Evolutionary conservation across 2,113 vertebrate species (phyloP).

Genomic region (Strix aluco): DNA sequence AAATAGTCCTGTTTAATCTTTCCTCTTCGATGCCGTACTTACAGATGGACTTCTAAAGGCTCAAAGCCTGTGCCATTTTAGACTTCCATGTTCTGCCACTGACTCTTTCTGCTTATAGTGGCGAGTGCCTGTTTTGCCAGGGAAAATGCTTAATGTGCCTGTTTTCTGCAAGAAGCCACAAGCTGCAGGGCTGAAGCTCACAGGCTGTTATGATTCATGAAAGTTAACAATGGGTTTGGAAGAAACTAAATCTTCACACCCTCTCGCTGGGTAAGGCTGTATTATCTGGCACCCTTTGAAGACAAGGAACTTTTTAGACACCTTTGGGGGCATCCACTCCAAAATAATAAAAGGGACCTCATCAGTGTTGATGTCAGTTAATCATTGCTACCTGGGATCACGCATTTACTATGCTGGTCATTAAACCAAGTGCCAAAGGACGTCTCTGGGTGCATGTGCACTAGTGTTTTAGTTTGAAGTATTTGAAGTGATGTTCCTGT

Average conservation of each 20-base stretch:
- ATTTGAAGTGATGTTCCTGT: neutral
- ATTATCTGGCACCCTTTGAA: neutral
- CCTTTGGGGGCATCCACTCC: neutral
- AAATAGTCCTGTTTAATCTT: neutral
- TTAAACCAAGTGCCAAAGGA: neutral
- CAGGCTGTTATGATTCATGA: neutral
- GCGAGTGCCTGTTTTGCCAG: neutral
- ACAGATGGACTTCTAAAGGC: neutral
- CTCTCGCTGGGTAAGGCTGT: neutral
- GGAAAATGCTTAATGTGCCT: neutral
- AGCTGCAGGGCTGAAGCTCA: neutral
- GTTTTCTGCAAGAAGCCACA: neutral
- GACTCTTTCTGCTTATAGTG: neutral
- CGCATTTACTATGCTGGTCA: rapidly evolving
- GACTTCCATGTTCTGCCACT: neutral
- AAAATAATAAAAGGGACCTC: neutral
- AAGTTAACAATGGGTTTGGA: neutral
- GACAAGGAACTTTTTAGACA: neutral
- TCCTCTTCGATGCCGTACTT: neutral
- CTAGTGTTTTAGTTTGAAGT: neutral
- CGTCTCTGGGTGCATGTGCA: neutral
- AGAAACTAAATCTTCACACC: neutral
- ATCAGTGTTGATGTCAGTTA: neutral
- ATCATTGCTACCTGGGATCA: neutral
- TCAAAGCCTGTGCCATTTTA: neutral